Conservation (phyloP, 1,140 invertebrate species). For the Chrysoperla carnea region DNA sequence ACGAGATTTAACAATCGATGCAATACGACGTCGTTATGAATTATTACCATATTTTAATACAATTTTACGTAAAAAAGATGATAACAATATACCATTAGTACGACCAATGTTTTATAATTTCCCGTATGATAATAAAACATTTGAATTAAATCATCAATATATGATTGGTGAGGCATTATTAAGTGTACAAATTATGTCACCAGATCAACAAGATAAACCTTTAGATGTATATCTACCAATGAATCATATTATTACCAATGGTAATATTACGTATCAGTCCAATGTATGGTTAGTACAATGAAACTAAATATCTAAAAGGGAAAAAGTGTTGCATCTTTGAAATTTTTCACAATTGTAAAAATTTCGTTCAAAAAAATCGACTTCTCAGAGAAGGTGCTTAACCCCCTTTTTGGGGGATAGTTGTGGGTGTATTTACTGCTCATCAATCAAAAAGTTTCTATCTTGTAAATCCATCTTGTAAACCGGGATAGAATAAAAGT, state of each 20-base stretch:
- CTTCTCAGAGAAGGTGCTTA: too few species aligned
- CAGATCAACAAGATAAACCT: conserved; percentile 2
- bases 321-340: too few species aligned
- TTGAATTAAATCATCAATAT: conserved; percentile 16
- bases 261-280: too few species aligned
- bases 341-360: too few species aligned
- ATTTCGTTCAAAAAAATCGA: too few species aligned
- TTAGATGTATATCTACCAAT: conserved; percentile 16
- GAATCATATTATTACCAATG: background rate
- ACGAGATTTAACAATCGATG: conserved; percentile 5
- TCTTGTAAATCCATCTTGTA: too few species aligned
- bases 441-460: too few species aligned
- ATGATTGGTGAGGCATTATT: conserved; percentile 18
- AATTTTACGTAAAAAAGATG: conserved; percentile 6
- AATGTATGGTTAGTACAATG: too few species aligned
- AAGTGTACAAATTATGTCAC: conserved; percentile 14
- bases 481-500: too few species aligned
- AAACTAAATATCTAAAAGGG: too few species aligned
- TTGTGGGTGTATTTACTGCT: too few species aligned
- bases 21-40: conserved; percentile 9
- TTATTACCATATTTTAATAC: conserved; percentile 16
- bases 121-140: conserved; percentile 11
- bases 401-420: too few species aligned
- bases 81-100: conserved; percentile 12
- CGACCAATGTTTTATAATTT: conserved; percentile 23